Conservation (phyloP, 2,888 invertebrate genomes). For the Parochlus steinenii region DNA sequence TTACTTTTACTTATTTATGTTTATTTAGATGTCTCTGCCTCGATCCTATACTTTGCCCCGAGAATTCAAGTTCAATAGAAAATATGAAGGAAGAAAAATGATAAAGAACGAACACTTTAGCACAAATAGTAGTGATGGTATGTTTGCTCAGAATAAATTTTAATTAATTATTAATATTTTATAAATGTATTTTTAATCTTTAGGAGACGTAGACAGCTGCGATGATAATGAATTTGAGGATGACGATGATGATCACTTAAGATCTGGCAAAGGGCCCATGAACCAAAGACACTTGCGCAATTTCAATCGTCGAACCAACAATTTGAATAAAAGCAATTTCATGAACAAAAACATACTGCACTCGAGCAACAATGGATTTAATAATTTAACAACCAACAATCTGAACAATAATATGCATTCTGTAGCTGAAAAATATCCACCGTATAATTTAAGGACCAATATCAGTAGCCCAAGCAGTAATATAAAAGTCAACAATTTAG, state of each 20-base stretch:
- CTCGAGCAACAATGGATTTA: constrained; percentile 13
- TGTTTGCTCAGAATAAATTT: constrained; percentile 16
- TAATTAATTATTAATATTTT: neutral
- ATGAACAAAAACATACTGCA: constrained; percentile 10
- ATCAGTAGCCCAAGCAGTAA: neutral
- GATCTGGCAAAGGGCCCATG: constrained; percentile 5
- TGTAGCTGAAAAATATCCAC: too few species aligned
- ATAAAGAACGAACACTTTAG: constrained; percentile 53
- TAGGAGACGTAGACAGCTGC: constrained; percentile 67
- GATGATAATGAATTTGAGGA: constrained; percentile 47
- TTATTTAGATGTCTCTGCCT: constrained; percentile 54
- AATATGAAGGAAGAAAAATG: constrained; percentile 36
- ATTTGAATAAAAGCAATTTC: neutral
- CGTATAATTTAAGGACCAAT: too few species aligned
- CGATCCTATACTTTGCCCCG: constrained; percentile 71
- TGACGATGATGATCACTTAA: too few species aligned
- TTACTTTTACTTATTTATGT: constrained; percentile 1
- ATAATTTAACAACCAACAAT: constrained; percentile 3
- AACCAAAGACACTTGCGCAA: constrained; percentile 7
- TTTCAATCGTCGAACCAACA: constrained; percentile 10
- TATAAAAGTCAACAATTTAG: constrained; percentile 18
- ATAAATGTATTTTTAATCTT: constrained; percentile 12
- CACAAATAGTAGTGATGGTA: constrained; percentile 75
- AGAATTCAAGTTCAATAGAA: constrained; percentile 66
- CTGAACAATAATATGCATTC: constrained; percentile 6